These are phyloP conservation scores for Artibeus jamaicensis DNA, from an alignment of 2,797 vertebrate species.

Conservation along the genomic window DNA sequence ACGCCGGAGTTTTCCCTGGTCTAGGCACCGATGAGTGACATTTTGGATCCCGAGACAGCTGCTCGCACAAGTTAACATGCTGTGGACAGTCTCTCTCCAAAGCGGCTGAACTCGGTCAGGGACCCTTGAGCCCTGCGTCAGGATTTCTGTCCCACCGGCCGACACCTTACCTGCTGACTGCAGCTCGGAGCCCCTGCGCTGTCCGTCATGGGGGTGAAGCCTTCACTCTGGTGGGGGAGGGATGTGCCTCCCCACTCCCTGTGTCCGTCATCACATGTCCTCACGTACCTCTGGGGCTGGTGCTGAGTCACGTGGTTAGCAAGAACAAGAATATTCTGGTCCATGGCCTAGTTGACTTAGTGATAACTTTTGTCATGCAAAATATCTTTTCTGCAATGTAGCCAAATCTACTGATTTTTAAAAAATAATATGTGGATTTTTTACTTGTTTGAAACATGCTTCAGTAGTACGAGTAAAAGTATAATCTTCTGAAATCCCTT, in stretches of 20 bases:
- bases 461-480: not conserved
- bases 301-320: rapidly evolving
- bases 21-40: not conserved
- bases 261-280: too few relatives aligned
- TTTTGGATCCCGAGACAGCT: rapidly evolving
- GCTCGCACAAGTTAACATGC: not conserved
- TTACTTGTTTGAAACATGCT: not conserved
- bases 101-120: not conserved
- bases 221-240: too few relatives aligned
- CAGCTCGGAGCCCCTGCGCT: rapidly evolving
- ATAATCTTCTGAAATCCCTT: not conserved
- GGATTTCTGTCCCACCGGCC: too few relatives aligned
- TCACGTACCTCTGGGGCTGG: rapidly evolving
- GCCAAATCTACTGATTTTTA: not conserved
- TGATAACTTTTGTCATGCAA: not conserved
- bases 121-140: rapidly evolving
- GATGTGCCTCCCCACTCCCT: too few relatives aligned
- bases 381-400: not conserved
- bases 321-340: not conserved
- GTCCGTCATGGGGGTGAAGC: too few relatives aligned
- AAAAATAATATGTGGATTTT: not conserved
- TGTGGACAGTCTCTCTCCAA: rapidly evolving
- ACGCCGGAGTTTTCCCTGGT: not conserved
- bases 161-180: rapidly evolving
- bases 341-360: not conserved